Evolutionary conservation across 2,888 invertebrate genomes (phyloP), one percentile per base, ranked within the genome.

Genomic region (Gastracanthus pulcherrimus): DNA sequence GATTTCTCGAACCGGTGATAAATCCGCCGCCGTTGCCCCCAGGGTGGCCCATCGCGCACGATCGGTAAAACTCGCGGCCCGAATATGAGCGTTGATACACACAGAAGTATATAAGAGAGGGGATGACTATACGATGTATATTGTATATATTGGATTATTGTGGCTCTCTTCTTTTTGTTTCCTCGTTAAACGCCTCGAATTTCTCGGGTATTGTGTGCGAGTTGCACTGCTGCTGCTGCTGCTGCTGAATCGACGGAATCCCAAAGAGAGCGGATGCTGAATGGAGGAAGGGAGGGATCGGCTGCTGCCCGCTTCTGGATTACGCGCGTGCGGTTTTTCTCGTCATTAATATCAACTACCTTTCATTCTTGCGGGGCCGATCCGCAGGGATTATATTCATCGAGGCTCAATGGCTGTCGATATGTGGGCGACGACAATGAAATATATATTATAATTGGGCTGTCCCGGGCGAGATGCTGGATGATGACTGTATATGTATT

Each of bases 1-100:
- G 87, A 89, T 90, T 87, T 88, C 87, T 86, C 86, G 85, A 88
- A 87, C 85, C 81, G 80, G 84, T 77, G 83, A 34, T n/a, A 62
- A 58, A 72, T 58, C 38, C 29, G 77, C 69, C n/a, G n/a, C n/a
- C n/a, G n/a, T n/a, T n/a, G n/a, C n/a, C n/a, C 55, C 26, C 26
- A 19, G 69, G 76, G 76, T 66, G 45, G 51, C 11, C 60, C 48
- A n/a, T 23, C 48, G n/a, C 3, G 6, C n/a, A n/a, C n/a, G n/a
- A n/a, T n/a, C n/a, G n/a, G n/a, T n/a, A n/a, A n/a, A n/a, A n/a
- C n/a, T n/a, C n/a, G n/a, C n/a, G n/a, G n/a, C n/a, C n/a, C n/a
- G n/a, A n/a, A n/a, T n/a, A n/a, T n/a, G n/a, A n/a, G n/a, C n/a
- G n/a, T n/a, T n/a, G 16, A 31, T 41, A 45, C 38, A 64, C 58